Percentiles rank a stretch among this genome's conserved stretches.
Conservation (phyloP, 92 coral and sea anemone genomes). For the Siderastrea radians region DNA sequence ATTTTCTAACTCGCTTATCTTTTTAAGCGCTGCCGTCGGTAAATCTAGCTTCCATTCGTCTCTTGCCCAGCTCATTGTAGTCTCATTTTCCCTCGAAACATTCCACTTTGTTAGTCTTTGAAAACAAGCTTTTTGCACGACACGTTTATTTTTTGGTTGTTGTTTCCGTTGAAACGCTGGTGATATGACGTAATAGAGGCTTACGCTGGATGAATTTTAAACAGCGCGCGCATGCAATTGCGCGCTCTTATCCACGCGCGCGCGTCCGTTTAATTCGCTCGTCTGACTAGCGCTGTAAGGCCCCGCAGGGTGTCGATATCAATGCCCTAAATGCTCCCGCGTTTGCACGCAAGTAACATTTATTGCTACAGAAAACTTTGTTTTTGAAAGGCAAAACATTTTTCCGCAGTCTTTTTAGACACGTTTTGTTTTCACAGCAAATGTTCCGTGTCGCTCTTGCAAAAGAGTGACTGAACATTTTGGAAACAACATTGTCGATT, state of each 20-base stretch:
- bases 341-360: too few relatives aligned
- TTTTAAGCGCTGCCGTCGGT: slow-evolving; percentile 74
- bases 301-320: too few relatives aligned
- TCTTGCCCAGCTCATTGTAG: slow-evolving; percentile 88
- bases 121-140: background rate
- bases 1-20: slow-evolving; percentile 76
- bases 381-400: too few relatives aligned
- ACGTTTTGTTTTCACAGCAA: too few relatives aligned
- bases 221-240: slow-evolving; percentile 3
- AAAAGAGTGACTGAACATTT: too few relatives aligned
- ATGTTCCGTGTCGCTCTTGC: too few relatives aligned
- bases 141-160: background rate
- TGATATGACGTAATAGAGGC: slow-evolving; percentile 22
- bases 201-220: slow-evolving; percentile 20
- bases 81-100: too few relatives aligned
- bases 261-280: background rate
- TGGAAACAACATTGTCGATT: too few relatives aligned
- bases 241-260: background rate
- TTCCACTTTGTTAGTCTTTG: background rate
- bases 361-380: too few relatives aligned
- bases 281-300: too few relatives aligned
- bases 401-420: too few relatives aligned
- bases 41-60: slow-evolving; percentile 93
- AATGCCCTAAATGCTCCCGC: too few relatives aligned
- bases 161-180: slow-evolving; percentile 18